Evolutionary conservation across 1,140 invertebrate genomes (phyloP).

Genomic region (Drosophila kohkoa): DNA sequence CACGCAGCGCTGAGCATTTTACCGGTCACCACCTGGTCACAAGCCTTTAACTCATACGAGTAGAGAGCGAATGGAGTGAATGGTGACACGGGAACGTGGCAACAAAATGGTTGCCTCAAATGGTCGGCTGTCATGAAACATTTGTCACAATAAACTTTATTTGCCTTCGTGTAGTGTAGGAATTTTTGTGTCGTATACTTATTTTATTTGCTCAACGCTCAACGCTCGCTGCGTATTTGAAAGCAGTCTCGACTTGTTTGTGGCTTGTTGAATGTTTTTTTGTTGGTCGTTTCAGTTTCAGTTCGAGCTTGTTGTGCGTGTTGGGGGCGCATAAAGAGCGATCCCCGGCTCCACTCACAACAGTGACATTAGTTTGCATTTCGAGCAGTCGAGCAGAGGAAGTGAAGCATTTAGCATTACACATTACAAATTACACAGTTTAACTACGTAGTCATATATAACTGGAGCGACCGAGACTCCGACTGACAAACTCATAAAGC

Average conservation of each 20-base stretch:
- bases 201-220: conserved; percentile 63
- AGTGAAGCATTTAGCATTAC: conserved; percentile 68
- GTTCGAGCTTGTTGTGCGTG: conserved; percentile 53
- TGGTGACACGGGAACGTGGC: conserved; percentile 13
- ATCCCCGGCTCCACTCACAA: conserved; percentile 26
- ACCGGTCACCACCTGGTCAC: conserved; percentile 16
- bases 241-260: conserved; percentile 72
- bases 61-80: conserved; percentile 15
- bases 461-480: neutral
- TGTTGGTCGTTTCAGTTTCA: conserved; percentile 3
- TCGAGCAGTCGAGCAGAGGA: conserved; percentile 53
- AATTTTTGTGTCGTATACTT: conserved; percentile 34
- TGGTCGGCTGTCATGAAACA: conserved; percentile 79
- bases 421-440: conserved; percentile 66
- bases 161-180: conserved; percentile 68
- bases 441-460: conserved; percentile 10
- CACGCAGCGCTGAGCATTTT: neutral
- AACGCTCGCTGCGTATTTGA: conserved; percentile 57
- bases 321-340: conserved; percentile 63
- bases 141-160: conserved; percentile 84
- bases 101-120: conserved; percentile 52
- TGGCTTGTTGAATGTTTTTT: conserved; percentile 31
- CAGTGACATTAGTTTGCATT: conserved; percentile 75
- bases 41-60: conserved; percentile 8
- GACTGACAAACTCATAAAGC: conserved; percentile 25